These are phyloP conservation scores for Apis laboriosa DNA, from an alignment of 1,140 invertebrate genomes.

Conservation along the genomic window DNA sequence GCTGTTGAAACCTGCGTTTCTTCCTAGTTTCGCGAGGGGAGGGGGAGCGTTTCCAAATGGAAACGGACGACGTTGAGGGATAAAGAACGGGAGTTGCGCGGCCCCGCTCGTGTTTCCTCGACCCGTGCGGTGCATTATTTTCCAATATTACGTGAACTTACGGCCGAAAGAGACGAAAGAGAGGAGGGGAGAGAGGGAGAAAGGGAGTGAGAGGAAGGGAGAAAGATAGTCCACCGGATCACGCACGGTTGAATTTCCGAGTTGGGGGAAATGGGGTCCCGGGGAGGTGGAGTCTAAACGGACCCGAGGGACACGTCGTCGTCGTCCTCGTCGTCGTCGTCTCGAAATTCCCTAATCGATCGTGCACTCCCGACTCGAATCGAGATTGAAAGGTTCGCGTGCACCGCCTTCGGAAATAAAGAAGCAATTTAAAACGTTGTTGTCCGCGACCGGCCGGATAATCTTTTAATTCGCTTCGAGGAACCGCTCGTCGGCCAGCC, in stretches of 20 bases:
- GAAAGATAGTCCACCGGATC: constrained; percentile 62
- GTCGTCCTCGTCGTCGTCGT: constrained; percentile 59
- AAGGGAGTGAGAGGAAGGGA: constrained; percentile 36
- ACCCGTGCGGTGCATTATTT: constrained; percentile 70
- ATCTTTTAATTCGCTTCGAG: constrained; percentile 66
- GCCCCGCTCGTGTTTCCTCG: constrained; percentile 24
- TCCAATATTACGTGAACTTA: constrained; percentile 68
- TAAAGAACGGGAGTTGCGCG: constrained; percentile 32
- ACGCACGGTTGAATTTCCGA: constrained; percentile 71
- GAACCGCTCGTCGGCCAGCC: constrained; percentile 29
- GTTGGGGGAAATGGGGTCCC: constrained; percentile 54
- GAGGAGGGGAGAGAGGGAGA: background rate
- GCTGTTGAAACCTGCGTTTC: background rate
- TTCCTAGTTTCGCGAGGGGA: too few species aligned
- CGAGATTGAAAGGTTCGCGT: constrained; percentile 68
- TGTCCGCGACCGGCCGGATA: constrained; percentile 57
- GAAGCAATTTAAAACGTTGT: constrained; percentile 60
- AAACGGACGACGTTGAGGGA: constrained; percentile 25
- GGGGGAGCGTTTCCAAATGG: background rate
- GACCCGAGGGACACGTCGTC: constrained; percentile 69
- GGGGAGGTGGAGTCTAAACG: constrained; percentile 62
- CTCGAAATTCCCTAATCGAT: constrained; percentile 72
- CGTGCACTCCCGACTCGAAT: constrained; percentile 61
- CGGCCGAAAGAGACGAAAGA: background rate
- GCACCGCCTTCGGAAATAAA: constrained; percentile 62